Base-by-base conservation (phyloP, 1,140 invertebrate species). In the Lithobius niger region DNA sequence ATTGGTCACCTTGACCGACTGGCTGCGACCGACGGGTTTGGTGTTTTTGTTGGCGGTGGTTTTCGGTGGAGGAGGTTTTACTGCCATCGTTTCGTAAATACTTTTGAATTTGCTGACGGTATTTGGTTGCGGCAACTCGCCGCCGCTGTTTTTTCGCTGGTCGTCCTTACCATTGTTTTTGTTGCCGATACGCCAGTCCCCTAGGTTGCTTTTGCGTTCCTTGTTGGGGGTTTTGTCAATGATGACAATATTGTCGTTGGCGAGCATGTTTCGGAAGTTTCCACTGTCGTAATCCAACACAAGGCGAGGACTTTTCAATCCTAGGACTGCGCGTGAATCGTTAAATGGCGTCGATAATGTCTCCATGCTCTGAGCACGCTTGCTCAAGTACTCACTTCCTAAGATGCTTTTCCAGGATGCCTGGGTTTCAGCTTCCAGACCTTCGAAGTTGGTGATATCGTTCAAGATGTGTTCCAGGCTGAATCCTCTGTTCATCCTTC, bases 401-500 rank as follows among this genome's bases (percentile, higher is more conserved):
- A 31, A 28, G 24, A 18, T 27, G 25, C 27, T 27, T 10, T 27
- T 18, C 25, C 4, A 27, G 51, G 54, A 6, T 43, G 51, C 1
- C 18, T 25, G 10, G 1, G 18, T 24, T 21, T 47, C 36, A 27
- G 52, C 26, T 18, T 25, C 2, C 19, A 44, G 36, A 56, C 57
- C 25, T 66, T 64, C 40, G 19, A 47, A 47, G 44, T 47, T 47
- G 10, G 44, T 47, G 19, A 47, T 47, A 15, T 67, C 66, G 55
- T 66, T 64, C 45, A 67, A 65, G 26, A 67, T 67, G 21, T 65
- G 63, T 61, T 67, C 66, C 22, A 67, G 55, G 54, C 65, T 66
- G n/a, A n/a, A n/a, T n/a, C n/a, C n/a, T n/a, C n/a, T n/a, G n/a
- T n/a, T n/a, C n/a, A n/a, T n/a, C n/a, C n/a, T n/a, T n/a, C n/a